Percentiles rank a stretch among this genome's conserved stretches.
phyloP scores from a whole-genome alignment of 2,797 vertebrate species.

The Phataginus tricuspis region DNA sequence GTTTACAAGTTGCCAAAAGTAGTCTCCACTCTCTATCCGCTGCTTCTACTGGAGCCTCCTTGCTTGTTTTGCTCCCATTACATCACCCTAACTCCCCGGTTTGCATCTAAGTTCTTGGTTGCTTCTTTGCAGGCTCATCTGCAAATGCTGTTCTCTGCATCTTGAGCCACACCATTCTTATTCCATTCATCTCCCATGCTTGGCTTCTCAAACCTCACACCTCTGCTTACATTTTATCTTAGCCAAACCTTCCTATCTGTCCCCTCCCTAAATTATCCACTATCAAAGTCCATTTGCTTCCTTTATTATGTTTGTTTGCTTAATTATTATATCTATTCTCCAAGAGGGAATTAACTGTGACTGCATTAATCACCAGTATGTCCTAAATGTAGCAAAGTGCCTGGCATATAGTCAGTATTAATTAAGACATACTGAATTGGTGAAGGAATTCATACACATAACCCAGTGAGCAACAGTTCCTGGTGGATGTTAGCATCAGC shows the following conservation, averaged over 20 bases:
- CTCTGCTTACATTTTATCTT: not conserved
- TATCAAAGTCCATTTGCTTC: not conserved
- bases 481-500: not conserved
- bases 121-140: not conserved
- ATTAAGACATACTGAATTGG: not conserved
- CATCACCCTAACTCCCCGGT: not conserved
- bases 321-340: not conserved
- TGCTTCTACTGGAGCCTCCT: not conserved
- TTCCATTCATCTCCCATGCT: accelerated
- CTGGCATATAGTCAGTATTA: not conserved
- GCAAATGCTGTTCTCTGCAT: not conserved
- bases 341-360: not conserved
- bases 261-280: not conserved
- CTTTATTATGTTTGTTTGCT: not conserved
- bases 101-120: not conserved
- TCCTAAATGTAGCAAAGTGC: not conserved
- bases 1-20: not conserved
- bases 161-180: not conserved
- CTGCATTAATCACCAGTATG: not conserved
- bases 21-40: not conserved
- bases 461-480: not conserved
- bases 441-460: not conserved
- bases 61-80: not conserved
- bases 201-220: not conserved
- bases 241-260: not conserved